Evolutionary conservation across 2,113 vertebrate genomes (phyloP).

Genomic region (Aramus guarauna): DNA sequence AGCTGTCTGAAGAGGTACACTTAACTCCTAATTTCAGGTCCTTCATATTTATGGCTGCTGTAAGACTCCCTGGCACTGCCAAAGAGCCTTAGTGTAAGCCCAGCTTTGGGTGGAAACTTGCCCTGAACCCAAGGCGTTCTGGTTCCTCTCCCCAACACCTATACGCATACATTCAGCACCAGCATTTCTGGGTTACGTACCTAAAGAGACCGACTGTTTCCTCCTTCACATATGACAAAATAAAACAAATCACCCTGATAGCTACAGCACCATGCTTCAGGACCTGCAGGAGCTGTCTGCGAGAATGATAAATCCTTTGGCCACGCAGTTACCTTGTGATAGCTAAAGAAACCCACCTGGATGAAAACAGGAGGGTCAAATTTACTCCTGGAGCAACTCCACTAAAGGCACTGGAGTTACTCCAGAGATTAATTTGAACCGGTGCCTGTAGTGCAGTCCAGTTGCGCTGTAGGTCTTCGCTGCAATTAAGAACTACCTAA

Average conservation of each 20-base stretch:
- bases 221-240: conserved; percentile 15
- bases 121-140: background rate
- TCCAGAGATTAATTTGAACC: background rate
- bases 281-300: background rate
- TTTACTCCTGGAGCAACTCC: background rate
- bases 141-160: background rate
- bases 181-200: background rate
- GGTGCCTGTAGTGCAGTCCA: background rate
- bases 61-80: background rate
- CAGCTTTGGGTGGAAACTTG: background rate
- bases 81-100: background rate
- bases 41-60: background rate
- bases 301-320: background rate
- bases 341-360: conserved; percentile 20
- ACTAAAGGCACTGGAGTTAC: background rate
- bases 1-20: background rate
- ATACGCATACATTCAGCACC: background rate
- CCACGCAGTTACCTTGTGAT: background rate
- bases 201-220: background rate
- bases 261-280: background rate
- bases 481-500: background rate
- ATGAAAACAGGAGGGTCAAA: background rate
- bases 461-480: background rate
- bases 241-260: conserved; percentile 4
- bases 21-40: background rate